Evolutionary conservation across 2,888 invertebrate genomes (phyloP).

Genomic region (Oasisia sp.): DNA sequence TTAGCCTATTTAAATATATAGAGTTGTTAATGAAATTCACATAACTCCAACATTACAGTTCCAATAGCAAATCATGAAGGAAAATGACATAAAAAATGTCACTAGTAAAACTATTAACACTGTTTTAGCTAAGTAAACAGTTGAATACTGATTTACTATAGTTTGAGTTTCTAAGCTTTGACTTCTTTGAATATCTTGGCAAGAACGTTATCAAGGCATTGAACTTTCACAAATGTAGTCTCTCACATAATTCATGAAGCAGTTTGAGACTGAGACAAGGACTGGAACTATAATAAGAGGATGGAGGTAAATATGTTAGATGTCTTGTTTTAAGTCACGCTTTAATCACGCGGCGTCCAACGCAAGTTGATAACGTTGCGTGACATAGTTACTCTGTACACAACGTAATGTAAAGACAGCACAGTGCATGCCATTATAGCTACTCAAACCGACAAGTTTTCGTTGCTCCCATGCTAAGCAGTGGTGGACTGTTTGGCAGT

Average conservation of each 20-base stretch:
- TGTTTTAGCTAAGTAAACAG: neutral
- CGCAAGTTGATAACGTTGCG: neutral
- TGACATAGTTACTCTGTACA: neutral
- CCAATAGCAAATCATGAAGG: neutral
- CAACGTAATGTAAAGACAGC: neutral
- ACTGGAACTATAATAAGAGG: neutral
- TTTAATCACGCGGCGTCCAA: neutral
- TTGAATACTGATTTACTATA: neutral
- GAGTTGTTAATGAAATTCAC: neutral
- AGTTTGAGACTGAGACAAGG: neutral
- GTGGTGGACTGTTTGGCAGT: neutral
- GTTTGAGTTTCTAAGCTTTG: too few relatives aligned
- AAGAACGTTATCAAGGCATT: neutral
- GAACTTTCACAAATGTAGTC: neutral
- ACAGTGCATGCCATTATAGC: neutral
- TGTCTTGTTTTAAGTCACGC: neutral
- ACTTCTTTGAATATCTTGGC: neutral
- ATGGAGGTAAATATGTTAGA: conserved; percentile 1
- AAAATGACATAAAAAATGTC: neutral
- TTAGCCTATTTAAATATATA: neutral
- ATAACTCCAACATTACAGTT: neutral
- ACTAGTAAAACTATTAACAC: neutral
- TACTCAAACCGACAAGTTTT: neutral
- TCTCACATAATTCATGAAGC: neutral
- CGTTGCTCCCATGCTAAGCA: neutral